Evolutionary conservation across 2,888 invertebrate genomes (phyloP).

Genomic region (Philereme vetulata): DNA sequence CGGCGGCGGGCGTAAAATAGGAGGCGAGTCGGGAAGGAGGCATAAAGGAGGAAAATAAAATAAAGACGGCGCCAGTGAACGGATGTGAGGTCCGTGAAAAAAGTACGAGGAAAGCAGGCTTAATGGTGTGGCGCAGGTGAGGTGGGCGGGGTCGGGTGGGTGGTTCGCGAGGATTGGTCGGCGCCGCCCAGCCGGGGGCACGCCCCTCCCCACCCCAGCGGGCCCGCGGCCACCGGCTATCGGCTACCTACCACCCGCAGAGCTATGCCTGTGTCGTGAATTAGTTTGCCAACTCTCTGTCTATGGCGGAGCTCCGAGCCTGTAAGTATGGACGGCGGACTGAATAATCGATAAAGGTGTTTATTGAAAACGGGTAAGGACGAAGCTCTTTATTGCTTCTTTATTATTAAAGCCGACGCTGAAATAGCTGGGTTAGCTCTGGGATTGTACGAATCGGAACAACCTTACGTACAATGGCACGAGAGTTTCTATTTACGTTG

Average conservation of each 20-base stretch:
- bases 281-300: constrained; percentile 84
- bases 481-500: constrained; percentile 17
- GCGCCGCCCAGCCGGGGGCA: constrained; percentile 77
- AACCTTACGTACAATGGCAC: constrained; percentile 1
- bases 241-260: constrained; percentile 78
- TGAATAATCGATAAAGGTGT: constrained; percentile 84
- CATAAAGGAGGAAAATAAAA: constrained; percentile 82
- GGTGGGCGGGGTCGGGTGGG: constrained; percentile 78
- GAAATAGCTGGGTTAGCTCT: constrained; percentile 45
- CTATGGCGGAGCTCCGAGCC: constrained; percentile 80
- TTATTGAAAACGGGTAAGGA: constrained; percentile 83
- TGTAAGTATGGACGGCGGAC: constrained; percentile 82
- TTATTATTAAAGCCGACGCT: constrained; percentile 72
- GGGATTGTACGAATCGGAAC: constrained; percentile 22
- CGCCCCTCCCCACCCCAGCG: constrained; percentile 61
- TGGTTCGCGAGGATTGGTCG: constrained; percentile 77
- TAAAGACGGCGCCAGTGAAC: constrained; percentile 81
- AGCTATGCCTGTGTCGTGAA: constrained; percentile 84
- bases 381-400: constrained; percentile 80
- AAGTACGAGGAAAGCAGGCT: constrained; percentile 78
- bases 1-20: constrained; percentile 79
- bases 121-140: constrained; percentile 82
- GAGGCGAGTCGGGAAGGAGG: constrained; percentile 80
- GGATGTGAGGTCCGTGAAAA: constrained; percentile 82
- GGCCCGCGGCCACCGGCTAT: constrained; percentile 76